phyloP scores from a whole-genome alignment of 2,888 invertebrate species.

The Ametastegia equiseti region DNA sequence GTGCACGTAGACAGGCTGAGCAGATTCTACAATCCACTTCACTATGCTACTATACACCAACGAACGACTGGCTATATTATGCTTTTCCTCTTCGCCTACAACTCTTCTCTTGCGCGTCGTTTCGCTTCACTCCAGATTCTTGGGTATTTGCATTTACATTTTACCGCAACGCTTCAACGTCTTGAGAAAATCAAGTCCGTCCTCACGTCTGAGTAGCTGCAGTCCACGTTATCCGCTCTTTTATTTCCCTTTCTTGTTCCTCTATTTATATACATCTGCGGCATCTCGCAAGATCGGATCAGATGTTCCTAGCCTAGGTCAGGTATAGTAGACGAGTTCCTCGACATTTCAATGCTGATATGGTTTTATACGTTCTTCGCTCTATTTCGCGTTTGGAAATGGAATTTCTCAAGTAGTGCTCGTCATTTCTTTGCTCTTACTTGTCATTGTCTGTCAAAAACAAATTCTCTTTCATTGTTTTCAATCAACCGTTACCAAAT shows the following conservation, averaged over 20 bases:
- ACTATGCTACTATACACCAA: background rate
- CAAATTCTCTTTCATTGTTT: background rate
- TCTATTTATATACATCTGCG: background rate
- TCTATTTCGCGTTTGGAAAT: background rate
- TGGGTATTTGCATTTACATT: constrained; percentile 42
- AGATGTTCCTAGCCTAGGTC: background rate
- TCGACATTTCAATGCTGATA: background rate
- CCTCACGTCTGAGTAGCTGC: background rate
- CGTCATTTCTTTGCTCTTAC: background rate
- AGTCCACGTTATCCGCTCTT: background rate
- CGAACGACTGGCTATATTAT: constrained; percentile 14
- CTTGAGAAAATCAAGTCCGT: constrained; percentile 10
- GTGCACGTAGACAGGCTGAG: constrained; percentile 52
- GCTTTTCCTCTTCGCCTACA: constrained; percentile 34
- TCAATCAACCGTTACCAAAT: constrained; percentile 4
- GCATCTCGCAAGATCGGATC: background rate
- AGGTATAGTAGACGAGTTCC: background rate
- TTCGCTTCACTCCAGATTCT: constrained; percentile 43
- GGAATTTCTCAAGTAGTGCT: background rate
- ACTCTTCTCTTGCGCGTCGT: constrained; percentile 34
- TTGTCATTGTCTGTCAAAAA: background rate
- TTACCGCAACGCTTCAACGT: constrained; percentile 34
- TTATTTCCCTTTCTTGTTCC: background rate
- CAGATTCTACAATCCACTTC: constrained; percentile 31
- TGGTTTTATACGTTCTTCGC: background rate